Conservation (phyloP, 2,797 vertebrate species). For the Hapalemur alaotrensis region DNA sequence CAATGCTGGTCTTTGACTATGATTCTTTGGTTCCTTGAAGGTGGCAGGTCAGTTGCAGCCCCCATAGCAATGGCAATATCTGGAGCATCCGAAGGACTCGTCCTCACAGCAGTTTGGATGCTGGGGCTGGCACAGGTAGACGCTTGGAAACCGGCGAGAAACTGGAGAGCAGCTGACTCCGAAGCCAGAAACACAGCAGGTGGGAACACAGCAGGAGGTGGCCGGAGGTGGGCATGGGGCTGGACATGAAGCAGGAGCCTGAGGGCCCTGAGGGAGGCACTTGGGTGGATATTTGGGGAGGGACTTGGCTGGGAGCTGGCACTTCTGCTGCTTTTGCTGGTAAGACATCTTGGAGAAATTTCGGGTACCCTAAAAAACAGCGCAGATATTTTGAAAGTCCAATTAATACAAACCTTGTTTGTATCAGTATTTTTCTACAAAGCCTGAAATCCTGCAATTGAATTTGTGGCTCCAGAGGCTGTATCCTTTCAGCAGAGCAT, state of each 20-base stretch:
- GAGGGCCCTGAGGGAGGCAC: not conserved
- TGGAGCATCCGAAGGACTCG: not conserved
- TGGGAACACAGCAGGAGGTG: not conserved
- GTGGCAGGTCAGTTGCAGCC: not conserved
- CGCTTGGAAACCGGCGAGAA: not conserved
- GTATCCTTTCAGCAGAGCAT: not conserved
- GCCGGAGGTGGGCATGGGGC: not conserved
- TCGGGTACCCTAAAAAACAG: constrained; percentile 43
- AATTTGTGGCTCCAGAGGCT: not conserved
- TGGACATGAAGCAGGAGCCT: not conserved
- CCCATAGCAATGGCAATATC: not conserved
- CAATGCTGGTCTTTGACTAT: not conserved
- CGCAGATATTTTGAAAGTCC: not conserved
- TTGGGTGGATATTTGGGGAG: constrained; percentile 2
- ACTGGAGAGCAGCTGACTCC: not conserved
- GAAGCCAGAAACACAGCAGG: constrained; percentile 8
- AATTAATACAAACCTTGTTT: not conserved
- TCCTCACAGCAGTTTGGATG: not conserved
- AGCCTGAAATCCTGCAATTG: not conserved
- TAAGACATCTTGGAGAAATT: constrained; percentile 51
- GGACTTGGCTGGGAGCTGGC: constrained; percentile 8
- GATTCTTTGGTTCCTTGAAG: not conserved
- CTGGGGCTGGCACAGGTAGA: not conserved
- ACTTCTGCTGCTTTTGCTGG: constrained; percentile 56
- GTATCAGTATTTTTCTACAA: not conserved